These are phyloP conservation scores for Heterotilapia buettikoferi DNA, from an alignment of 2,113 vertebrate genomes.

Conservation along the genomic window DNA sequence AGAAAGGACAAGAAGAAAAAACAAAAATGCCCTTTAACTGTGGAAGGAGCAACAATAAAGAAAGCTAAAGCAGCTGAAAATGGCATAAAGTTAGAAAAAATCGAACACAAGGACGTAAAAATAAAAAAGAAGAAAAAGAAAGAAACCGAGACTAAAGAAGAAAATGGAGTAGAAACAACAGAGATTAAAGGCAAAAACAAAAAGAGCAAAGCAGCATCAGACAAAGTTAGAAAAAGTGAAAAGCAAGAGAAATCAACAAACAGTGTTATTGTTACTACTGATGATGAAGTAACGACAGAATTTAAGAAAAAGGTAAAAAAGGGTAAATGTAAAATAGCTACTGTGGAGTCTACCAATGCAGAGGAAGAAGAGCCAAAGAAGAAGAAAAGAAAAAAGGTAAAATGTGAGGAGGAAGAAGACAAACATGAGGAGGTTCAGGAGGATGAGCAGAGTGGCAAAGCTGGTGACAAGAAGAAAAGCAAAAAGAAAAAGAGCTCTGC, in stretches of 20 bases:
- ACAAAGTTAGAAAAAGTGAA: background rate
- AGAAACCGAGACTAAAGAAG: background rate
- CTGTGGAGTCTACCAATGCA: background rate
- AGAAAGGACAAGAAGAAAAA: background rate
- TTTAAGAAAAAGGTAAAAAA: slow-evolving; percentile 7
- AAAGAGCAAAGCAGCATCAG: background rate
- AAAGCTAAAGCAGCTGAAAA: background rate
- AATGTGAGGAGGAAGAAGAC: background rate
- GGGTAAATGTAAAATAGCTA: background rate
- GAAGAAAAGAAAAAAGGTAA: slow-evolving; percentile 30
- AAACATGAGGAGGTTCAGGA: background rate
- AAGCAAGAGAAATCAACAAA: background rate
- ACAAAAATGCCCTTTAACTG: background rate
- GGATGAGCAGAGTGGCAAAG: background rate
- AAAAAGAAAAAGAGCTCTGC: background rate
- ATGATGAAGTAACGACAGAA: background rate
- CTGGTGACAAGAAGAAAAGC: background rate
- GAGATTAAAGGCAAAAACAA: background rate
- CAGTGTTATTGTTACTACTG: background rate
- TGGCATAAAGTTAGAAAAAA: background rate
- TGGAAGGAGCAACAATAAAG: background rate
- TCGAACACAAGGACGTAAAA: background rate
- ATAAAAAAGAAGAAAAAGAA: slow-evolving; percentile 27
- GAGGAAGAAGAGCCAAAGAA: slow-evolving; percentile 7
- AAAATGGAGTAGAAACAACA: background rate